phyloP scores from a whole-genome alignment of 2,888 invertebrate genomes.

The Antheraea assamensis region DNA sequence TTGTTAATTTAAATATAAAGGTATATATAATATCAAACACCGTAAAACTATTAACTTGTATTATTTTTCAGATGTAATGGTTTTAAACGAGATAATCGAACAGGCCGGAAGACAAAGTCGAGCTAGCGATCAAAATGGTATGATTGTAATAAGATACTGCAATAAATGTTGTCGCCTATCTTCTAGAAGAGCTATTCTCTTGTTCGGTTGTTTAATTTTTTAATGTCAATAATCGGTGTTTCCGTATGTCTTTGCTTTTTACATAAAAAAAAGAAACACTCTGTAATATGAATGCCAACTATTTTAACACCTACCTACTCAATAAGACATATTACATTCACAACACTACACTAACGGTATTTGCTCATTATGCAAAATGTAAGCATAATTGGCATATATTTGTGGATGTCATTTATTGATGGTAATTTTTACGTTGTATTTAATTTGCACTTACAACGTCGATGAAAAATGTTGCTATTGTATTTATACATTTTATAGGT shows the following conservation, averaged over 20 bases:
- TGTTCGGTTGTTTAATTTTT: constrained; percentile 45
- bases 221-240: constrained; percentile 38
- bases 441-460: constrained; percentile 42
- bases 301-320: constrained; percentile 1
- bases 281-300: not conserved
- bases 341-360: constrained; percentile 59
- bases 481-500: not conserved
- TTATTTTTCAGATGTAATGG: constrained; percentile 93
- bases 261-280: not conserved
- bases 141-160: constrained; percentile 49
- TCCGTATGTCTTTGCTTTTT: constrained; percentile 38
- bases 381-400: constrained; percentile 78
- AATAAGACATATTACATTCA: constrained; percentile 7
- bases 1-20: not conserved
- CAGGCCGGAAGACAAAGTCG: constrained; percentile 95
- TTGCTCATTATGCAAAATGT: constrained; percentile 78
- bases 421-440: constrained; percentile 23
- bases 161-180: constrained; percentile 43
- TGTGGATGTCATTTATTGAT: constrained; percentile 78
- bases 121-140: constrained; percentile 94
- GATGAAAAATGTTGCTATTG: constrained; percentile 31
- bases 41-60: constrained; percentile 13
- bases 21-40: no score
- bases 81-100: constrained; percentile 97
- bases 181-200: constrained; percentile 47